These are phyloP conservation scores for Oreochromis aureus DNA, from an alignment of 2,113 vertebrate genomes.

Conservation along the genomic window DNA sequence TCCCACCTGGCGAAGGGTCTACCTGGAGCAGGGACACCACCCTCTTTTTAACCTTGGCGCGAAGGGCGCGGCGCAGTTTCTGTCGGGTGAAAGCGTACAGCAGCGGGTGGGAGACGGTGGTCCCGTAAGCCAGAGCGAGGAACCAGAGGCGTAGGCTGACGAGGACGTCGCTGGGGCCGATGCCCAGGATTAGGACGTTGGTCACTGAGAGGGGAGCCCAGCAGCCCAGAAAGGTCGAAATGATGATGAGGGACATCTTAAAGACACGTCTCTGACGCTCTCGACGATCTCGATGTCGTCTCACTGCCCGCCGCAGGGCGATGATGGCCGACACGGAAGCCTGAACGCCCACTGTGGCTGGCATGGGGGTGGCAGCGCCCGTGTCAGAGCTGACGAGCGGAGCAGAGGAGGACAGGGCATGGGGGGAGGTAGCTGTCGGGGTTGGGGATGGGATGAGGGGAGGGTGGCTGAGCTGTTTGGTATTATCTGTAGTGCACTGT, in stretches of 20 bases:
- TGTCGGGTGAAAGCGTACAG: constrained; percentile 77
- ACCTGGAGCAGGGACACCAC: constrained; percentile 77
- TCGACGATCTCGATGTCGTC: constrained; percentile 70
- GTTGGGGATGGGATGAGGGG: constrained; percentile 65
- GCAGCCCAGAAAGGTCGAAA: constrained; percentile 74
- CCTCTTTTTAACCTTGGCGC: constrained; percentile 73
- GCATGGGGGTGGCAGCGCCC: constrained; percentile 11
- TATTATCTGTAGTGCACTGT: constrained; percentile 40
- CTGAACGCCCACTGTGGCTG: constrained; percentile 68
- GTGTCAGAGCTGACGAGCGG: constrained; percentile 54
- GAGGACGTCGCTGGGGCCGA: constrained; percentile 70
- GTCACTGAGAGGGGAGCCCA: constrained; percentile 75
- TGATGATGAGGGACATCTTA: constrained; percentile 76
- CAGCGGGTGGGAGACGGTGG: constrained; percentile 74
- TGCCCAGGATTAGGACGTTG: constrained; percentile 75
- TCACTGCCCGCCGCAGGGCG: constrained; percentile 73
- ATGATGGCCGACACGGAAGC: constrained; percentile 77
- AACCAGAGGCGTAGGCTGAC: constrained; percentile 76
- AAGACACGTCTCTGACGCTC: constrained; percentile 74
- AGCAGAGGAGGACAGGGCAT: constrained; percentile 55
- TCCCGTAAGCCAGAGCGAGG: constrained; percentile 74
- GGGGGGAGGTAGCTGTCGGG: constrained; percentile 68
- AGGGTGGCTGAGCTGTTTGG: constrained; percentile 65
- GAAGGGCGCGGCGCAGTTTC: constrained; percentile 73
- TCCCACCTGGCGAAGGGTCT: constrained; percentile 67